These are phyloP conservation scores for Hypothenemus hampei DNA, from an alignment of 1,140 invertebrate species.

Conservation along the genomic window DNA sequence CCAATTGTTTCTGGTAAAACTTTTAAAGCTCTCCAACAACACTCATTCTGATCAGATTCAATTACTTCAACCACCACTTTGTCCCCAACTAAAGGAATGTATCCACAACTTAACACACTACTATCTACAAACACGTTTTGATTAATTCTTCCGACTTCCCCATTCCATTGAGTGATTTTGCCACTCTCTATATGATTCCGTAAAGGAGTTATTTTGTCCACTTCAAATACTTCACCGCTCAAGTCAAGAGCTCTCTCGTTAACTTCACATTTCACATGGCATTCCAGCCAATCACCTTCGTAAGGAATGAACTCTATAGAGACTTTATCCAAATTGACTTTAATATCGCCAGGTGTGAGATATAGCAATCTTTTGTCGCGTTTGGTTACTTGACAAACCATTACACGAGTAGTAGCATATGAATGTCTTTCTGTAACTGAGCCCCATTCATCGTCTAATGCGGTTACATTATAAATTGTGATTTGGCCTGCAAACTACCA, in stretches of 20 bases:
- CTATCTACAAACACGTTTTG: constrained; percentile 51
- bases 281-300: constrained; percentile 59
- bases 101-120: constrained; percentile 48
- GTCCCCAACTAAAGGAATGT: constrained; percentile 52
- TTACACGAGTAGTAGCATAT: constrained; percentile 31
- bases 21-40: constrained; percentile 57
- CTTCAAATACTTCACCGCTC: constrained; percentile 52
- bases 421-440: constrained; percentile 17
- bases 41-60: constrained; percentile 59
- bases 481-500: constrained; percentile 10
- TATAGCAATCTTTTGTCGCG: constrained; percentile 31
- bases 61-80: constrained; percentile 58
- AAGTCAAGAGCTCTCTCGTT: constrained; percentile 49
- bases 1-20: constrained; percentile 42
- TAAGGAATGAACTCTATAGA: constrained; percentile 49
- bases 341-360: constrained; percentile 33
- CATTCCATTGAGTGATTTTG: constrained; percentile 52
- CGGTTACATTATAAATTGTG: constrained; percentile 14
- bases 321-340: constrained; percentile 38
- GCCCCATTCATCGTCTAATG: constrained; percentile 37
- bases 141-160: constrained; percentile 50
- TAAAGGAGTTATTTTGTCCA: constrained; percentile 52
- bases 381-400: constrained; percentile 37
- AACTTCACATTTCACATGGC: constrained; percentile 54
- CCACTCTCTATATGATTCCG: constrained; percentile 50